Evolutionary conservation across 2,113 vertebrate species (phyloP).

Genomic region (Odontesthes bonariensis): DNA sequence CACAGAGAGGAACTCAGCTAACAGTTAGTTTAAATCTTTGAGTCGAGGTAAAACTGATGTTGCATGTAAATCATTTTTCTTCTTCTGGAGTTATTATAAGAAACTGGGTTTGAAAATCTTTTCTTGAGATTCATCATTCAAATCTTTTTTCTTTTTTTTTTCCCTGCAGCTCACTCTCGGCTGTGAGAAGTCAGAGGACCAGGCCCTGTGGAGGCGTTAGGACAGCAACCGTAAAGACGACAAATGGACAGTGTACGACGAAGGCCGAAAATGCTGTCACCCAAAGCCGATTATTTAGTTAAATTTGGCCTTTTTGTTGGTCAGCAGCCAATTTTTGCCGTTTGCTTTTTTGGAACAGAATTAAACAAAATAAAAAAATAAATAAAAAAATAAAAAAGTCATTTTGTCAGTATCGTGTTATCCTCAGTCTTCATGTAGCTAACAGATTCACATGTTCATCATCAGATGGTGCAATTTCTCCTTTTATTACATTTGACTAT

Average conservation of each 20-base stretch:
- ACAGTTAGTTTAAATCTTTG: too few species aligned
- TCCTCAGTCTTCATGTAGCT: neutral
- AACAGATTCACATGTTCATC: constrained; percentile 63
- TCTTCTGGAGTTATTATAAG: too few species aligned
- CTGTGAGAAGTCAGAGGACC: constrained; percentile 44
- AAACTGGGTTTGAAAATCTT: too few species aligned
- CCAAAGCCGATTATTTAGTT: neutral
- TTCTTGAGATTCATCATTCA: neutral
- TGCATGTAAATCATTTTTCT: too few species aligned
- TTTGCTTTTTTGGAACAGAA: constrained; percentile 21
- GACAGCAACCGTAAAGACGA: constrained; percentile 26
- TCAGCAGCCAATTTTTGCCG: neutral
- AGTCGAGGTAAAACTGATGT: too few species aligned
- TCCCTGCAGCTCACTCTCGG: constrained; percentile 37
- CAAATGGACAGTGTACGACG: constrained; percentile 30
- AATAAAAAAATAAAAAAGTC: neutral
- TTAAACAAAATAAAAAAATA: constrained; percentile 26
- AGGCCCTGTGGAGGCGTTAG: neutral
- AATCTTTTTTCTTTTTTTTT: constrained; percentile 1
- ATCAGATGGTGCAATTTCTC: constrained; percentile 77
- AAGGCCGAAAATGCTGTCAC: neutral
- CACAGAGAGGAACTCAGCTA: too few species aligned
- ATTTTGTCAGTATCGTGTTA: neutral
- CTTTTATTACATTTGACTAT: constrained; percentile 83
- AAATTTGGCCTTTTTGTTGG: neutral